phyloP scores from a whole-genome alignment of 2,797 vertebrate genomes.

The Natrix natrix region DNA sequence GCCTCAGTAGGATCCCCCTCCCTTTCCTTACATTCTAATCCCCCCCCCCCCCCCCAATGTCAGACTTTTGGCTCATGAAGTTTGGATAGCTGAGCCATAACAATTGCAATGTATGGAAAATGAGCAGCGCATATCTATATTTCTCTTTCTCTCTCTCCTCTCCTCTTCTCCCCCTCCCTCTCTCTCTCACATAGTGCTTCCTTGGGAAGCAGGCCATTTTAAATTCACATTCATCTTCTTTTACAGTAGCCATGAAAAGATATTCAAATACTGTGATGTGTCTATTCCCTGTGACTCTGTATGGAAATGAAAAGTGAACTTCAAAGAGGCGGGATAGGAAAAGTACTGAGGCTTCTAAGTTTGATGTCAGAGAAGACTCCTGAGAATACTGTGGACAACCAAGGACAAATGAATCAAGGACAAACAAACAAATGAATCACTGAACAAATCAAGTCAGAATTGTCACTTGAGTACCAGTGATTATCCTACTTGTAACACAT shows the following conservation, averaged over 20 bases:
- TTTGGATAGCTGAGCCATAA: too few relatives aligned
- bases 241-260: neutral
- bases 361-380: neutral
- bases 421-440: neutral
- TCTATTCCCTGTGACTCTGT: neutral
- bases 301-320: neutral
- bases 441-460: neutral
- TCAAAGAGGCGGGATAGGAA: neutral
- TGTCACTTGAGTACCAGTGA: neutral
- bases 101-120: neutral
- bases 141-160: fast-evolving
- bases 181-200: neutral
- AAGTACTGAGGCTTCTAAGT: neutral
- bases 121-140: neutral
- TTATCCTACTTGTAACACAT: neutral
- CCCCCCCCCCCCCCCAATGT: fast-evolving
- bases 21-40: too few relatives aligned
- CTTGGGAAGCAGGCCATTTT: neutral
- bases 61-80: too few relatives aligned
- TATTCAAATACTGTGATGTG: neutral
- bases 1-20: too few relatives aligned
- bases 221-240: neutral
- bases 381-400: neutral
- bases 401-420: neutral
- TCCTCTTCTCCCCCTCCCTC: too few relatives aligned